Base-by-base conservation (phyloP, 1,140 invertebrate species). In the Pygmarrhopalites habei region DNA sequence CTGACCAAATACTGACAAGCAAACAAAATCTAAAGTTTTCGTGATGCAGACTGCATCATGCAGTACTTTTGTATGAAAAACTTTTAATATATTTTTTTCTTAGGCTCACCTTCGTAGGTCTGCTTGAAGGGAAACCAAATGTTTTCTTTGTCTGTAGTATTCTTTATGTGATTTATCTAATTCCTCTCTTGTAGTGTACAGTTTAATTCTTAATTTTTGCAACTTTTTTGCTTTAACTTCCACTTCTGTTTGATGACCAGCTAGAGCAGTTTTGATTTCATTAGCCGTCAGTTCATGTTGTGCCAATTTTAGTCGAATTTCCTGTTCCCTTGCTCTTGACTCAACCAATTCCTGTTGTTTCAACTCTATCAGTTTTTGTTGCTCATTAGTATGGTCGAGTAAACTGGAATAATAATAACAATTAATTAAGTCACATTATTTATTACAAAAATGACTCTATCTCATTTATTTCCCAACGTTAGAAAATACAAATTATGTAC, bases 351-450 rank as follows among this genome's bases (percentile, higher is more conserved):
- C 69, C 43, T 61, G 44, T 41, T 71, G 63, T 32, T 64, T 68
- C 43, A 62, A 29, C 29, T 68, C 58, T 43, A 68, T 64, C 3
- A 64, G 61, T 51, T 64, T 64, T 60, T 70, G 65, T 43, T 70
- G 69, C 49, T 70, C 65, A 57, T 70, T 70, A 26, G 69, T 91
- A 71, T 92, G 90, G 75, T 95, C 90, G 23, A 94, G 81, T 51
- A 96, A 86, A 75, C n/a, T n/a, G n/a, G n/a, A n/a, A n/a, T n/a
- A n/a, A n/a, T n/a, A n/a, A n/a, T n/a, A n/a, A n/a, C n/a, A n/a
- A n/a, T n/a, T n/a, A n/a, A n/a, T n/a, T n/a, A n/a, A n/a, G n/a
- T n/a, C n/a, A n/a, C n/a, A n/a, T n/a, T n/a, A n/a, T n/a, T n/a
- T n/a, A n/a, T n/a, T n/a, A n/a, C n/a, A n/a, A n/a, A n/a, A n/a